Conservation (phyloP, 2,113 vertebrate genomes). For the Lophochroa leadbeateri region DNA sequence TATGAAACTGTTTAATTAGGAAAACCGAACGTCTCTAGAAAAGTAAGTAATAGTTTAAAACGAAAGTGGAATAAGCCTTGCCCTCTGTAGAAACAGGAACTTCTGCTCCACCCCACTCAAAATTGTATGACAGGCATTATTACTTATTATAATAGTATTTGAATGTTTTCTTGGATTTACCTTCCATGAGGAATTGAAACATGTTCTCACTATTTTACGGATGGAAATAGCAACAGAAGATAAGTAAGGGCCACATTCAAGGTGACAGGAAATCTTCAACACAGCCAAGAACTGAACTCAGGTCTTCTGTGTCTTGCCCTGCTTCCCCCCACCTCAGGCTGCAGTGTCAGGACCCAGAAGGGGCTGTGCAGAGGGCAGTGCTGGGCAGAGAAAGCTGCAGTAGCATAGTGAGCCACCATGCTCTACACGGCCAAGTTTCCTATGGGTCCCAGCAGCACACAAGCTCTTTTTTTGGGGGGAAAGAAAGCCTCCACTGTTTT, state of each 20-base stretch:
- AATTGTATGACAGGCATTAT: background rate
- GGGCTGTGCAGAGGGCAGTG: background rate
- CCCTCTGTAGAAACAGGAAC: background rate
- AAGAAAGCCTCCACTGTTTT: background rate
- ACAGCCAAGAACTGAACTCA: background rate
- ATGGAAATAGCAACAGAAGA: background rate
- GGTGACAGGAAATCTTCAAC: background rate
- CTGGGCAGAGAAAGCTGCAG: background rate
- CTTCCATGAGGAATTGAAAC: background rate
- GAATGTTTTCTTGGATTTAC: background rate
- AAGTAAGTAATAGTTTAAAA: background rate
- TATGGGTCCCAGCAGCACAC: background rate
- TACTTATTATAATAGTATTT: background rate
- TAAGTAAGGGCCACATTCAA: background rate
- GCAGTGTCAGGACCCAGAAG: background rate
- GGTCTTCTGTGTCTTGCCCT: background rate
- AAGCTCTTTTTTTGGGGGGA: background rate
- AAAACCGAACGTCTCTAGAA: background rate
- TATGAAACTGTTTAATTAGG: background rate
- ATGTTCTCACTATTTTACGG: background rate
- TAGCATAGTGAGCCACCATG: background rate
- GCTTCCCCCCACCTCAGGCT: background rate
- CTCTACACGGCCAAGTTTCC: background rate
- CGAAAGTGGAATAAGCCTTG: background rate
- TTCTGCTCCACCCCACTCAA: background rate